Base-by-base conservation (phyloP, 2,113 vertebrate species). In the Coturnix japonica region DNA sequence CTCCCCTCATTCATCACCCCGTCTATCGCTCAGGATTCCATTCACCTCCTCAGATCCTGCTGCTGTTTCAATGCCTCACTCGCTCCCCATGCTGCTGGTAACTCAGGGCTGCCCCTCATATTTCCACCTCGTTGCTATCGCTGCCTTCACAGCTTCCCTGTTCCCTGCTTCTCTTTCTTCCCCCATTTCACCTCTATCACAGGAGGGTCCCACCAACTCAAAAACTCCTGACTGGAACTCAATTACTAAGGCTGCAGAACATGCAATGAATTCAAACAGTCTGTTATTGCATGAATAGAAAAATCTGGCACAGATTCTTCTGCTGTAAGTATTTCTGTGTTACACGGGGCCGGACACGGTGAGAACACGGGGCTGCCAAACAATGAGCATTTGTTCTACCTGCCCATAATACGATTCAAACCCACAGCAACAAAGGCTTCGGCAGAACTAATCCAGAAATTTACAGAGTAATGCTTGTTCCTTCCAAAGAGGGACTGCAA, bases 1-100 rank as follows among this genome's bases (percentile, higher is more conserved):
- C 87, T 85, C 59, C 71, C 46, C 59, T 82, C 91, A 95, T 92
- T 75, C 81, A 94, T 94, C 91, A 91, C 31, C 22, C 37, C 46
- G 6, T 20, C n/a, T 35, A 19, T 35, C 66, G 10, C 46, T 12
- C 79, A 80, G 56, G 79, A 49, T 69, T 6, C 44, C 31, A 1
- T 17, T 93, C 81, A 53, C 5, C 18, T 85, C 77, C 1, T 65
- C 81, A 92, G 61, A 30, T 60, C 20, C 79, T 17, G 13, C 23
- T 72, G 70, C 66, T 3, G 5, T 75, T 79, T 61, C 93, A 81
- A 53, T 81, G 93, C 74, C 30, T 49, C 78, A 37, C 5, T 13
- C 39, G 8, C 60, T 75, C 26, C 26, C 49, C 35, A 35, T 14
- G 57, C 70, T 81, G 73, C 57, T 75, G 57, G 5, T 7, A 35